Base-by-base conservation (phyloP, 2,797 vertebrate species). In the Gallinago nigripennis region DNA sequence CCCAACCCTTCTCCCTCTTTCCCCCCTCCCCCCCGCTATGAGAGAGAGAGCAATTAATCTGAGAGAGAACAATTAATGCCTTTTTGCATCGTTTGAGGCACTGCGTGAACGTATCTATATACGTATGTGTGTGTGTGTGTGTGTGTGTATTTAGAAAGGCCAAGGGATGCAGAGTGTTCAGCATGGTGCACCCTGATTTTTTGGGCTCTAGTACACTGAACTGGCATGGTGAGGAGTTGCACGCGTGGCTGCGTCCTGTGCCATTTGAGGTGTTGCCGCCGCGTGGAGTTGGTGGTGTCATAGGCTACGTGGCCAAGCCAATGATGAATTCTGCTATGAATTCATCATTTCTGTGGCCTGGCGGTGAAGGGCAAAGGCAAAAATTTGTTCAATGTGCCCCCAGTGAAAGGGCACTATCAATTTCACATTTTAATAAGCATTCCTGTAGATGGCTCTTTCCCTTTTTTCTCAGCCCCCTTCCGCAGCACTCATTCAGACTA, bases 121-220 rank as follows among this genome's bases (percentile, higher is more conserved):
- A 4, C 9, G 0, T 3, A 1, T 21, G 3, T 3, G 3, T 0
- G 3, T 1, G 13, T 9, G 48, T 13, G 48, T 3, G 25, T 23
- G 23, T 23, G 46, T 11, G 30, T 3, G 4, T 1, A 2, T 61
- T 39, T n/a, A 5, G 39, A 66, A 80, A 35, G 5, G 48, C 43
- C 13, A 24, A 4, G 23, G 5, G 11, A 4, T 11, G 27, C 15
- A 1, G 72, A 30, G 45, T 1, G 11, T 16, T 6, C 3, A 57
- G 30, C 7, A 3, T 0, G 4, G 20, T 0, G 11, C 5, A 15
- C 15, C 3, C 18, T 0, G 0, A 2, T 7, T 7, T 15, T 17
- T 12, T 41, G 65, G 57, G 8, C 53, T 45, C 12, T 1, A 72
- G 90, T 30, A 1, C 46, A 1, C 63, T 13, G 73, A 68, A 16